A percentile compares a stretch with the other conserved stretches of the same genome.
Conservation (phyloP, 2,797 vertebrate species). For the Onychomys leucogaster region DNA sequence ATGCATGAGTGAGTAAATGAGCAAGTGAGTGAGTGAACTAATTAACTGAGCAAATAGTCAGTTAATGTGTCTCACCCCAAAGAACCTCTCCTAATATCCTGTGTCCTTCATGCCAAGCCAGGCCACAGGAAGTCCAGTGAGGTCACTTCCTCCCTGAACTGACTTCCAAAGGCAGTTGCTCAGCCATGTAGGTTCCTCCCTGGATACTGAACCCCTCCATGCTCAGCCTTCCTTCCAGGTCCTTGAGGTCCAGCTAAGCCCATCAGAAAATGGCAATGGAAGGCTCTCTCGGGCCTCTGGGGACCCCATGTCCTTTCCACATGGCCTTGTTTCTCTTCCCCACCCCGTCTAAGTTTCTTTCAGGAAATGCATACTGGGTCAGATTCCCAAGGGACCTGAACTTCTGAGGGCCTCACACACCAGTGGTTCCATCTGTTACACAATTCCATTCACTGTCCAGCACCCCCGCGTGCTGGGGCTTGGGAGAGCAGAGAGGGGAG, state of each 20-base stretch:
- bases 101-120: neutral
- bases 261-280: neutral
- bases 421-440: neutral
- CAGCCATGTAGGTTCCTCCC: neutral
- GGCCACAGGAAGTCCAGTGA: neutral
- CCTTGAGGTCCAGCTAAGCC: neutral
- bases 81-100: neutral
- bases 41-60: neutral
- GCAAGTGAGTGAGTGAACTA: neutral
- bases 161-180: neutral
- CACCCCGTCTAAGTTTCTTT: neutral
- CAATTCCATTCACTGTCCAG: neutral
- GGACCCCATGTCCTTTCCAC: fast-evolving
- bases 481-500: neutral
- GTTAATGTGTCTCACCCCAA: neutral
- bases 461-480: neutral
- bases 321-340: neutral
- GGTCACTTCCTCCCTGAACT: neutral
- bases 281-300: neutral
- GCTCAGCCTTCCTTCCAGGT: neutral
- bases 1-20: neutral
- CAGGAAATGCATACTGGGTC: neutral
- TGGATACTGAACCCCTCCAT: neutral
- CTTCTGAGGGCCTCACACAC: fast-evolving
- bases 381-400: neutral